These are phyloP conservation scores for Lithobates pipiens DNA, from an alignment of 2,797 vertebrate species.

Conservation along the genomic window DNA sequence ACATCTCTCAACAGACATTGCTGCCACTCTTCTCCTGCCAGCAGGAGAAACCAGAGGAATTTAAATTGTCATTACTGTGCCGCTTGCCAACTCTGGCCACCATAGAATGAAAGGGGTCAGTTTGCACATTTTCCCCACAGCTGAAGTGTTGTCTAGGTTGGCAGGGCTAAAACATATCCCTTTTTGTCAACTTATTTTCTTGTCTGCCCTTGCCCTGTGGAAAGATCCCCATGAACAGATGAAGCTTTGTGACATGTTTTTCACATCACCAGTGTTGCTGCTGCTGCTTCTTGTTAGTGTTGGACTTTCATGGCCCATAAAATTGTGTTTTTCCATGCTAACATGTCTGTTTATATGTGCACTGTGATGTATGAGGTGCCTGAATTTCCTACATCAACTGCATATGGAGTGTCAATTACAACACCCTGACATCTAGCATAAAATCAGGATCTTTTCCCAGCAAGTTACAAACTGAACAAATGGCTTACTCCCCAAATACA, in stretches of 20 bases:
- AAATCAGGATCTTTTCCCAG: background rate
- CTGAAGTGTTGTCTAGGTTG: slow-evolving; percentile 21
- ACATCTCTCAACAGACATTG: background rate
- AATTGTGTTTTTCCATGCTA: background rate
- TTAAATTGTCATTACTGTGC: slow-evolving; percentile 33
- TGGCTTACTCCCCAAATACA: background rate
- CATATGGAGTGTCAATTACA: background rate
- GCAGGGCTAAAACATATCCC: slow-evolving; percentile 12
- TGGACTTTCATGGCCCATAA: background rate
- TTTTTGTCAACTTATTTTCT: slow-evolving; percentile 5
- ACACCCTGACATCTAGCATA: background rate
- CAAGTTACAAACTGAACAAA: background rate
- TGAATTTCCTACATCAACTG: background rate
- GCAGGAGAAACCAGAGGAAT: slow-evolving; percentile 47
- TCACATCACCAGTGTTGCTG: background rate
- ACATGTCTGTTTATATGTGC: background rate
- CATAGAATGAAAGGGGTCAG: slow-evolving; percentile 11
- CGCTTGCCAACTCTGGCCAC: slow-evolving; percentile 12
- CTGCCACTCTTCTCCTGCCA: slow-evolving; percentile 16
- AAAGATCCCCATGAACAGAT: slow-evolving; percentile 9
- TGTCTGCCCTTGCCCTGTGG: background rate
- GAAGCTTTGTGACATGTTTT: slow-evolving; percentile 26
- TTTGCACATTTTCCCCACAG: slow-evolving; percentile 23
- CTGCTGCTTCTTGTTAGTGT: background rate
- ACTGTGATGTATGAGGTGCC: background rate